Base-by-base conservation (phyloP, 2,797 vertebrate genomes). In the Gobio occitaniae region DNA sequence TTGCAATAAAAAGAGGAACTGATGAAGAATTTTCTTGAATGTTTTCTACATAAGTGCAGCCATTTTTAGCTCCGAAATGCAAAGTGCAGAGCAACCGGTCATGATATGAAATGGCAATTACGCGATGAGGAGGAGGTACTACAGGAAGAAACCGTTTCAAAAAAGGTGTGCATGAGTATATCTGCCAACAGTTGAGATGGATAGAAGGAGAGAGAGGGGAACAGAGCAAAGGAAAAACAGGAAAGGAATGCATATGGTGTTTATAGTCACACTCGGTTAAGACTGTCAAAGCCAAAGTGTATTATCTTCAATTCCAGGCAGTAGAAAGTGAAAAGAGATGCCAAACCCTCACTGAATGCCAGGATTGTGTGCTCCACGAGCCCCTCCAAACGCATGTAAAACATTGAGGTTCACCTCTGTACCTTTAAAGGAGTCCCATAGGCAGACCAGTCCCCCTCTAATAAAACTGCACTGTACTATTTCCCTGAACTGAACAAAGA, bases 401-500 rank as follows among this genome's bases (percentile, higher is more conserved):
- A 90, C 71, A 66, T 82, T 56, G 25, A 90, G 86, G 78, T 86
- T 91, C 72, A 86, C 78, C 78, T 80, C 90, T 88, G 59, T 85
- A 90, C 90, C 88, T 93, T 88, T 90, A 92, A 81, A 85, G 69
- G 88, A 87, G 90, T 91, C 90, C 86, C 80, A 54, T 21, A 65
- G 70, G 59, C 17, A 41, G 65, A 52, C 25, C 66, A 2, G 41
- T 44, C 47, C 59, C 86, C 87, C 80, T 83, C 88, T 87, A 86
- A 90, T 91, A 92, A 94, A 94, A 90, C 91, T 88, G 87, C 69
- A 84, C 86, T 75, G 88, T 86, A 61, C 54, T 9, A 70, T 78
- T 89, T 90, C 82, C 36, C 54, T 79, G 88, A 83, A 84, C 79
- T 9, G 74, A 92, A 95, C 94, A 95, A 92, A 86, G 70, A 85